Base-by-base conservation (phyloP, 2,113 vertebrate species). In the Aptenodytes patagonicus region DNA sequence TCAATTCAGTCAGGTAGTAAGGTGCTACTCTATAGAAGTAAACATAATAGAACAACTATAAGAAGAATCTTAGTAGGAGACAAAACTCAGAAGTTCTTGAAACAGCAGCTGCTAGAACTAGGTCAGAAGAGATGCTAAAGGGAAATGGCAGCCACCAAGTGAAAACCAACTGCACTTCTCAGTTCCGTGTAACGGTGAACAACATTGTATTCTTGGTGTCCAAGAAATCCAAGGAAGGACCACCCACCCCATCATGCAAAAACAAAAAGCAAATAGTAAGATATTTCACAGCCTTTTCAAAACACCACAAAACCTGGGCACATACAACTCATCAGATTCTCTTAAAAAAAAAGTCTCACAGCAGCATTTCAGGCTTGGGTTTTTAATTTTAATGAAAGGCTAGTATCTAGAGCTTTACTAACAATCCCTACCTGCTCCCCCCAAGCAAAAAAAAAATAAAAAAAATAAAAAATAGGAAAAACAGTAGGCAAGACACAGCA, bases 241-340 rank as follows among this genome's bases (percentile, higher is more conserved):
- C 64, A 84, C 29, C 13, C 20, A 38, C 11, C 24, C 28, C 42
- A 40, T 10, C 34, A 46, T 2, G 8, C 29, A 60, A 60, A 71
- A 77, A 0, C 11, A 51, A 52, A 61, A 80, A 75, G 36, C n/a
- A 68, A 62, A 16, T 21, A 55, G 12, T 20, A 47, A 57, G 19
- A 44, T 25, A 26, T 20, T 24, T n/a, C 46, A 52, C 36, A 80
- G 44, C 12, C 61, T 13, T 75, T 68, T 51, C 29, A 32, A 78
- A 72, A 58, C 18, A 8, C 21, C 51, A 57, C 28, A 73, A 68
- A 68, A 83, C 40, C 14, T 38, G 40, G 13, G 28, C 24, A 78
- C 1, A 0, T 22, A 34, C 2, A 1, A 61, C 31, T 28, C 17
- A 62, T 18, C 26, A 40, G 24, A 51, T n/a, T 31, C 19, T 62